Evolutionary conservation across 2,888 invertebrate genomes (phyloP).

Genomic region (Euclidia mi): DNA sequence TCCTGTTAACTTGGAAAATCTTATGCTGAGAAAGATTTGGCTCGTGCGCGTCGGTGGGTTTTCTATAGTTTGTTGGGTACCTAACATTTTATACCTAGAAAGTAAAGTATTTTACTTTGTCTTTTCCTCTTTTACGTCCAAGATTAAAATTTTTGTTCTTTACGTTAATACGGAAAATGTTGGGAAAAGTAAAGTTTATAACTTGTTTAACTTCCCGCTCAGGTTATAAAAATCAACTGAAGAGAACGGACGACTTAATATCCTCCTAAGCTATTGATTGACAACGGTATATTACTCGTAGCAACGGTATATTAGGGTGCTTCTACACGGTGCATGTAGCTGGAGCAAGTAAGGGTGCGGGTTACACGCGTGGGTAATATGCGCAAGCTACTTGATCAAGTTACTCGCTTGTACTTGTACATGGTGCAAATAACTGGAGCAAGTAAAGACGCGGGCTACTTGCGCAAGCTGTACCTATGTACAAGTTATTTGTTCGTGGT

Average conservation of each 20-base stretch:
- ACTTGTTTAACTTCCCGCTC: not conserved
- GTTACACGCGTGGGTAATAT: no score
- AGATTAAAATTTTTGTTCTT: slow-evolving; percentile 6
- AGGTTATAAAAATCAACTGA: slow-evolving; percentile 16
- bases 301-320: not conserved
- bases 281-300: not conserved
- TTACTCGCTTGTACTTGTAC: no score
- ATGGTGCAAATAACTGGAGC: no score
- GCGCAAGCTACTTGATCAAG: no score
- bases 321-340: no score
- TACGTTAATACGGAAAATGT: slow-evolving; percentile 10
- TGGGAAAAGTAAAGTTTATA: slow-evolving; percentile 9
- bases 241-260: slow-evolving; percentile 7
- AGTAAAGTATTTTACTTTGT: slow-evolving; percentile 19
- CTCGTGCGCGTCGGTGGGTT: slow-evolving; percentile 35
- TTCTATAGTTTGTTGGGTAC: slow-evolving; percentile 42
- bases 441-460: no score
- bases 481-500: no score
- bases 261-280: not conserved
- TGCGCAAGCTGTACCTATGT: no score
- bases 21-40: slow-evolving; percentile 64
- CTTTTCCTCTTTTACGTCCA: slow-evolving; percentile 16
- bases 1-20: slow-evolving; percentile 77
- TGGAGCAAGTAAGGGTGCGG: no score
- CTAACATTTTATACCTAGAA: slow-evolving; percentile 25